These are phyloP conservation scores for Pygmarrhopalites habei DNA, from an alignment of 1,140 invertebrate species.

Conservation along the genomic window DNA sequence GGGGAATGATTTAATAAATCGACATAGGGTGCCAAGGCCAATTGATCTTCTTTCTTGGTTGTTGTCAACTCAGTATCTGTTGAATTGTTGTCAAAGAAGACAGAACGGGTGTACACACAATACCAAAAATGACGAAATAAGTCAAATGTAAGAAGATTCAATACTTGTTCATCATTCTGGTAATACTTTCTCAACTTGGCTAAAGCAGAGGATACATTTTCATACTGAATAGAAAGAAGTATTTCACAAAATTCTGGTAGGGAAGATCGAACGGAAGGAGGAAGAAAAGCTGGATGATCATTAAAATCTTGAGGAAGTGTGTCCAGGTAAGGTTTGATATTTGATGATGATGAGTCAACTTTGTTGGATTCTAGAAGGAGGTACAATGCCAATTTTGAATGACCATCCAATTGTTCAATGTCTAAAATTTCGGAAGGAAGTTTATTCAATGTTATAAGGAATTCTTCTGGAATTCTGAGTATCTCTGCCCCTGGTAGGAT, in stretches of 20 bases:
- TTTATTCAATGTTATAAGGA: conserved; percentile 16
- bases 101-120: conserved; percentile 66
- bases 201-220: neutral
- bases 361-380: too few relatives aligned
- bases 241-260: conserved; percentile 4
- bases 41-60: conserved; percentile 48
- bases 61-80: neutral
- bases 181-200: neutral
- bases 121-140: conserved; percentile 57
- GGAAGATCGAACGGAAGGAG: neutral
- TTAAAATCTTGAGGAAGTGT: conserved; percentile 30
- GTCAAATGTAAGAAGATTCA: conserved; percentile 38
- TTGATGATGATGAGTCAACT: neutral
- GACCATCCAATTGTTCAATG: too few relatives aligned
- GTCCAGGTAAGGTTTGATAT: conserved; percentile 17
- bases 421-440: too few relatives aligned
- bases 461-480: conserved; percentile 15
- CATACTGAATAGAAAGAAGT: neutral
- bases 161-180: neutral
- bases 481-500: conserved; percentile 3
- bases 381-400: too few relatives aligned
- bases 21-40: conserved; percentile 67
- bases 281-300: conserved; percentile 25
- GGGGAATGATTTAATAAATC: conserved; percentile 70
- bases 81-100: conserved; percentile 44